Conservation (phyloP, 37 sponge, comb jelly and placozoan species). For the Beroe ovata region DNA sequence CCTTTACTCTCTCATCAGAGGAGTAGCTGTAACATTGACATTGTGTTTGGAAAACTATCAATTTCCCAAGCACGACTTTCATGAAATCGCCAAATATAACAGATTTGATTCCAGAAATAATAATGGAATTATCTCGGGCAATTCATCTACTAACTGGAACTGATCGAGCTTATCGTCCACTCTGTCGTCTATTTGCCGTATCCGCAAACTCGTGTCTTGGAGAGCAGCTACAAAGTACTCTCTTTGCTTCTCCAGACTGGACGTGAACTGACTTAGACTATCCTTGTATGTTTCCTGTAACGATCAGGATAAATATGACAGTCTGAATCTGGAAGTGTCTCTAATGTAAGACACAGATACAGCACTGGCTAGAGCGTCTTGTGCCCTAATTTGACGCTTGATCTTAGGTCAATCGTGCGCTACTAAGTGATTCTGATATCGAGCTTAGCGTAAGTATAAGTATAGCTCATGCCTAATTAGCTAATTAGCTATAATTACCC, state of each 20-base stretch:
- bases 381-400: too few species aligned
- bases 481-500: too few species aligned
- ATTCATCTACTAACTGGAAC: slow-evolving; percentile 53
- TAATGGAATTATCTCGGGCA: background rate
- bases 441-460: too few species aligned
- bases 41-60: too few species aligned
- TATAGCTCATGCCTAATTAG: too few species aligned
- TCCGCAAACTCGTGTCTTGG: background rate
- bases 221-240: slow-evolving; percentile 30
- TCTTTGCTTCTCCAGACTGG: background rate
- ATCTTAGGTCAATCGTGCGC: too few species aligned
- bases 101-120: background rate
- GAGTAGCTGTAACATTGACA: slow-evolving; percentile 6
- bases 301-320: too few species aligned
- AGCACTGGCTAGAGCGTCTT: too few species aligned
- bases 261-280: background rate
- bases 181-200: slow-evolving; percentile 25
- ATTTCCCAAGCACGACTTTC: too few species aligned
- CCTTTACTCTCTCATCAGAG: slow-evolving; percentile 15
- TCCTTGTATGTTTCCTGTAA: slow-evolving; percentile 29
- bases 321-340: too few species aligned
- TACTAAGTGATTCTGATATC: too few species aligned
- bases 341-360: too few species aligned
- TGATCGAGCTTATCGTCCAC: slow-evolving; percentile 55
- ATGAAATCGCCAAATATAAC: background rate